Evolutionary conservation across 2,888 invertebrate genomes (phyloP), one percentile per base, ranked within the genome.

Genomic region (Scaptodrosophila latifasciaeformis): DNA sequence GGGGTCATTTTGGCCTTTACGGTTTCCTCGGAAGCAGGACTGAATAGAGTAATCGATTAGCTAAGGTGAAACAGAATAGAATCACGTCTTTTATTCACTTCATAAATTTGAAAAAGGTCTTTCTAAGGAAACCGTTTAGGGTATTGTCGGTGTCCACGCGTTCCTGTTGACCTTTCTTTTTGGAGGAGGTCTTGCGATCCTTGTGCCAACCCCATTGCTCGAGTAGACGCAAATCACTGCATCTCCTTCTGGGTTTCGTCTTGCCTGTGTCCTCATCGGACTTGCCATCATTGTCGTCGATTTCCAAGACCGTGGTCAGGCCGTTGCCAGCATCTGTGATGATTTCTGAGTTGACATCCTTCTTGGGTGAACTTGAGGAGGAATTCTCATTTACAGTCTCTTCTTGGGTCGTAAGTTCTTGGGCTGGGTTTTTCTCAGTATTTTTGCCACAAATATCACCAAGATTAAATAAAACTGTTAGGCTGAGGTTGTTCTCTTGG

Each of bases 191-290:
- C 12, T 43, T 49, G 1, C 83, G 72, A 52, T 78, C 83, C 59
- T 84, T 84, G 68, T 92, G 93, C 92, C 93, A 93, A 46, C 92
- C 92, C 92, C 93, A 93, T 67, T 92, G 91, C 70, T 93, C 91
- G 17, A 94, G 84, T 67, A 91, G 91, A 44, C 91, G 91, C 10
- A 93, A 86, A 24, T 92, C 91, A 84, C 92, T 93, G 31, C 93
- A 90, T 58, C 93, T 88, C n/a, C 93, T 87, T 67, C 93, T 89
- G 4, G 86, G 84, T 48, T 84, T 86, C 0, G 82, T 70, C 64
- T 86, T 49, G 24, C 31, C 81, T 67, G 5, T 62, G 4, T 29
- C 56, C n/a, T 57, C 53, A 24, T 84, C 84, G 15, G 49, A 49
- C 54, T 79, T 82, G 18, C 15, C 34, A 34, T 31, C 31, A 9